phyloP scores from a whole-genome alignment of 1,140 invertebrate species.

The Drosophila pallidifrons region DNA sequence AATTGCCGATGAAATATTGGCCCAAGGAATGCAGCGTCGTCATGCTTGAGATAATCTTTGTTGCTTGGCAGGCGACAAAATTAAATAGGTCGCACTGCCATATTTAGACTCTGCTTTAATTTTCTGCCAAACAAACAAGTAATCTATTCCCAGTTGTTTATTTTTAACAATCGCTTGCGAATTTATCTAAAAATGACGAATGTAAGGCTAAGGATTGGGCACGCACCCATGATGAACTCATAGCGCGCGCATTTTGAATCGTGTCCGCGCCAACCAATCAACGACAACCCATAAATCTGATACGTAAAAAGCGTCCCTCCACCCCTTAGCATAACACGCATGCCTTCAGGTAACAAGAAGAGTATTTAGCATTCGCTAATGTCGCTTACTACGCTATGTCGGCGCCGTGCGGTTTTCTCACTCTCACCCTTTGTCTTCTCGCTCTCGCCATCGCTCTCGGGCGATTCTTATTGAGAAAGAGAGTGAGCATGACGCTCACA shows the following conservation, averaged over 20 bases:
- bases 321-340: not conserved
- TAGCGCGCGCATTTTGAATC: conserved; percentile 23
- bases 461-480: conserved; percentile 8
- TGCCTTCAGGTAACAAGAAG: conserved; percentile 5
- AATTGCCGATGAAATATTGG: conserved; percentile 64
- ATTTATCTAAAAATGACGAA: conserved; percentile 32
- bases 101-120: conserved; percentile 64
- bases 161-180: conserved; percentile 64
- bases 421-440: not conserved
- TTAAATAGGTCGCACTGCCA: conserved; percentile 68
- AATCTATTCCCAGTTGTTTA: conserved; percentile 54
- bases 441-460: conserved; percentile 11
- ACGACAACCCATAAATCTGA: conserved; percentile 26
- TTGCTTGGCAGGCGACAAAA: conserved; percentile 53
- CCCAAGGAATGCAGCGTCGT: conserved; percentile 54
- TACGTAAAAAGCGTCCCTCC: conserved; percentile 13
- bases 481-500: conserved; percentile 17
- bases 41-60: conserved; percentile 37
- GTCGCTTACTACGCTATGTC: conserved; percentile 1
- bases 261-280: not conserved
- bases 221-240: conserved; percentile 57
- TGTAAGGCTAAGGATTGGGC: conserved; percentile 31
- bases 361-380: conserved; percentile 37
- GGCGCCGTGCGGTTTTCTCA: conserved; percentile 2
- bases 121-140: conserved; percentile 22